These are phyloP conservation scores for Epizoanthus fatuus DNA, from an alignment of 92 coral and sea anemone genomes.

Conservation along the genomic window DNA sequence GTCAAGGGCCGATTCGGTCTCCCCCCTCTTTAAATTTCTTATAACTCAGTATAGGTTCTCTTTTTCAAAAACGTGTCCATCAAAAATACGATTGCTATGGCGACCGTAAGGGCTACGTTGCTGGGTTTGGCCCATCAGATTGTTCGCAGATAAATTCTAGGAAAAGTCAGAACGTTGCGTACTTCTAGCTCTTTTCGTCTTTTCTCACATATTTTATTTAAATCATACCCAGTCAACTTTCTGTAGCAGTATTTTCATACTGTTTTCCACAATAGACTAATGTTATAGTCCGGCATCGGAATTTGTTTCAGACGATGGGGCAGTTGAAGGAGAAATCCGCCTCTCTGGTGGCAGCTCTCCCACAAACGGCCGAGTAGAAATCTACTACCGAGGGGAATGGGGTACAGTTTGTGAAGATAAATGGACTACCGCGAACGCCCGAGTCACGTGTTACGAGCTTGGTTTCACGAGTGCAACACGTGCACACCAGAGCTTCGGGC, in stretches of 20 bases:
- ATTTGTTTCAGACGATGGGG: conserved; percentile 60
- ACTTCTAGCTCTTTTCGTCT: too few relatives aligned
- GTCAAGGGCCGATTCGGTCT: too few relatives aligned
- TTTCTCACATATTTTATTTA: not conserved
- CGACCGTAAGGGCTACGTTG: too few relatives aligned
- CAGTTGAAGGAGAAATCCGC: conserved; percentile 83
- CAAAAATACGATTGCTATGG: too few relatives aligned
- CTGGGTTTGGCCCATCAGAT: too few relatives aligned
- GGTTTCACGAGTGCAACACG: conserved; percentile 80
- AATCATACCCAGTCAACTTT: not conserved
- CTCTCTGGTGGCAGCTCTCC: conserved; percentile 79
- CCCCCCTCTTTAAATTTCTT: too few relatives aligned
- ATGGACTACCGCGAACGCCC: conserved; percentile 77
- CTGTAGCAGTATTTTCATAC: not conserved
- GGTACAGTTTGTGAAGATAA: conserved; percentile 87
- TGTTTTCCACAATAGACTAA: not conserved
- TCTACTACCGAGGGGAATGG: conserved; percentile 90
- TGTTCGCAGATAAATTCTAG: too few relatives aligned
- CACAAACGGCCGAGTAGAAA: conserved; percentile 87
- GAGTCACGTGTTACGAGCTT: conserved; percentile 80
- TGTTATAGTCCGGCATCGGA: not conserved
- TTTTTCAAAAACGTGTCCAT: too few relatives aligned
- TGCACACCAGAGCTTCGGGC: conserved; percentile 81
- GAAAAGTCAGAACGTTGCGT: too few relatives aligned
- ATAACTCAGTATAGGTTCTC: too few relatives aligned